These are phyloP conservation scores for Drosophila vallismaia DNA, from an alignment of 2,888 invertebrate species.

Conservation along the genomic window DNA sequence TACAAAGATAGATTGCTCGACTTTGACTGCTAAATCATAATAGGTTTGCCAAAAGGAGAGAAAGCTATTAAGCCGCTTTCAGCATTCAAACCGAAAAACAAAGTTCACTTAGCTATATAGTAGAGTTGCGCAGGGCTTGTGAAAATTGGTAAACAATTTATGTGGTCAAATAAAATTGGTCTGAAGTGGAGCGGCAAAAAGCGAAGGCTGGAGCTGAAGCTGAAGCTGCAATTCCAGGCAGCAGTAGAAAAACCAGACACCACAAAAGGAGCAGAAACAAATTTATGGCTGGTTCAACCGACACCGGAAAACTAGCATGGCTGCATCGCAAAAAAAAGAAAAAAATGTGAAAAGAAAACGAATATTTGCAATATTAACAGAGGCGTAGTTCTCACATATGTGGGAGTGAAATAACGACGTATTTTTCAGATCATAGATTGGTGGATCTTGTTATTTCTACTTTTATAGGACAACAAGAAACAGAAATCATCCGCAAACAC, in stretches of 20 bases:
- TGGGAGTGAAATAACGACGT: too few relatives aligned
- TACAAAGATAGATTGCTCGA: slow-evolving; percentile 28
- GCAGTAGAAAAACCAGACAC: slow-evolving; percentile 30
- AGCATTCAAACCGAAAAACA: slow-evolving; percentile 53
- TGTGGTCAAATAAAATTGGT: slow-evolving; percentile 75
- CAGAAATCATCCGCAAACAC: neutral
- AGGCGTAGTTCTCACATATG: neutral
- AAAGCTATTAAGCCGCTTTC: slow-evolving; percentile 61
- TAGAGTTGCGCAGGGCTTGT: slow-evolving; percentile 50
- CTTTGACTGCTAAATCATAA: slow-evolving; percentile 60
- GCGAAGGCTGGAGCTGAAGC: slow-evolving; percentile 21
- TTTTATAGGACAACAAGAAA: neutral
- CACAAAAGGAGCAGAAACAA: slow-evolving; percentile 58
- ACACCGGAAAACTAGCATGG: slow-evolving; percentile 30
- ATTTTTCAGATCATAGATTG: neutral
- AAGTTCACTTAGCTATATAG: slow-evolving; percentile 11
- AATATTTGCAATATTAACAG: slow-evolving; percentile 17
- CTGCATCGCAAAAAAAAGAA: neutral
- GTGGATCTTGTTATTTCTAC: neutral
- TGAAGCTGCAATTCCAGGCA: slow-evolving; percentile 8
- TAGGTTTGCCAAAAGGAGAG: slow-evolving; percentile 30
- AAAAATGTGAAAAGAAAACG: neutral
- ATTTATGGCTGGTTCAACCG: slow-evolving; percentile 60
- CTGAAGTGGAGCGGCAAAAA: slow-evolving; percentile 29
- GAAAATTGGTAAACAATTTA: slow-evolving; percentile 80